Conservation (phyloP, 2,888 invertebrate species). For the Nephrotoma flavescens region DNA sequence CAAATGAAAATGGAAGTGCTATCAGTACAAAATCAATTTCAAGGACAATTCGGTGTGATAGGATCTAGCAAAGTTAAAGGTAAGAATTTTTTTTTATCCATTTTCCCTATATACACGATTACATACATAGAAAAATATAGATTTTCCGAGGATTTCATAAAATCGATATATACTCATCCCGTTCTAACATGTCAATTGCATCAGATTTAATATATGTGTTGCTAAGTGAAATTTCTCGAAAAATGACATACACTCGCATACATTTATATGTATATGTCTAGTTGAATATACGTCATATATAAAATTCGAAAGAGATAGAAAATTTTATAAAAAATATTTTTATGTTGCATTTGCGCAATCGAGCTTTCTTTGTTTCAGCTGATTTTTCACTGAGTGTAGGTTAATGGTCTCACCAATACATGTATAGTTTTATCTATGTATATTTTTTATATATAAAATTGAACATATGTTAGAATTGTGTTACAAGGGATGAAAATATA, state of each 20-base stretch:
- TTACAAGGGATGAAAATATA: neutral
- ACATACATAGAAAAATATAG: neutral
- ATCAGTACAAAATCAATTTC: conserved; percentile 59
- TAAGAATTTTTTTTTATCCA: conserved; percentile 28
- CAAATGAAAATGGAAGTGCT: conserved; percentile 60
- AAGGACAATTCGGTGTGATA: conserved; percentile 51
- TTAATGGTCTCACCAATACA: conserved; percentile 1
- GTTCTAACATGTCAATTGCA: neutral
- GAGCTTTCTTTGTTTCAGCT: conserved; percentile 7
- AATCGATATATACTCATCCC: neutral
- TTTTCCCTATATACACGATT: neutral
- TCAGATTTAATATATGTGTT: conserved; percentile 7
- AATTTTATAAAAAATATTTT: neutral
- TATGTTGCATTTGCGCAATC: neutral
- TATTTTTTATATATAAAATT: neutral
- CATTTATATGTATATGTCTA: neutral
- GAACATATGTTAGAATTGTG: neutral
- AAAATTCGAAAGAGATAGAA: neutral
- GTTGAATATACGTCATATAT: neutral
- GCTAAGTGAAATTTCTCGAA: conserved; percentile 14
- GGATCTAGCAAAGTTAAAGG: conserved; percentile 48
- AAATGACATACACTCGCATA: conserved; percentile 3
- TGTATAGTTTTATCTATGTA: no score
- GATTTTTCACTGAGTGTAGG: conserved; percentile 1
- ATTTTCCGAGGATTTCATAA: neutral